A percentile compares a stretch with the other conserved stretches of the same genome.
Conservation (phyloP, 2,888 invertebrate species). For the Drosophila incognita region DNA sequence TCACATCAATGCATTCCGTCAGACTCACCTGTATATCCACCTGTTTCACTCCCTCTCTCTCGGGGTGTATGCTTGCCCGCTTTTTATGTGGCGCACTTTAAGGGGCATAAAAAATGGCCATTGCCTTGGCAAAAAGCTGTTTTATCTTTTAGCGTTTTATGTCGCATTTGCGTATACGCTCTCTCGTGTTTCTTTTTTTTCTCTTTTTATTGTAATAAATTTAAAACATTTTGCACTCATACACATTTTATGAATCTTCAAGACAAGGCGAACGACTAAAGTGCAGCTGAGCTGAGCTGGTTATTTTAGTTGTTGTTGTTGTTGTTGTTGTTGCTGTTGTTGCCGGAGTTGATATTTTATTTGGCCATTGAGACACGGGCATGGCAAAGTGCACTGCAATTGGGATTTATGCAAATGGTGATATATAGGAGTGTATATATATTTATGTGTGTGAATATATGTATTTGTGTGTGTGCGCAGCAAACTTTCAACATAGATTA, state of each 20-base stretch:
- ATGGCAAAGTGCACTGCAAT: constrained; percentile 77
- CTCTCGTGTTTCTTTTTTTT: constrained; percentile 34
- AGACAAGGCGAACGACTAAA: constrained; percentile 53
- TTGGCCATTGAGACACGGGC: constrained; percentile 76
- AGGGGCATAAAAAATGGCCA: constrained; percentile 74
- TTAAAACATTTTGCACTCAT: constrained; percentile 80
- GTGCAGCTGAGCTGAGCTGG: constrained; percentile 69
- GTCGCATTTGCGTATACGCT: constrained; percentile 74
- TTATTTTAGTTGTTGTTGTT: not conserved
- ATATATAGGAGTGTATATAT: constrained; percentile 50
- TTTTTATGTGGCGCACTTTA: constrained; percentile 75
- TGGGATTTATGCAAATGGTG: constrained; percentile 78
- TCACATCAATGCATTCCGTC: constrained; percentile 59
- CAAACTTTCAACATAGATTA: constrained; percentile 76
- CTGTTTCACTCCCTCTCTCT: not conserved
- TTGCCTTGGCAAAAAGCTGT: constrained; percentile 50
- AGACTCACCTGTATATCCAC: constrained; percentile 38
- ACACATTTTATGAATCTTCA: constrained; percentile 79
- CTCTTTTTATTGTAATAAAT: constrained; percentile 75
- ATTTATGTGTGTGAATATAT: constrained; percentile 4
- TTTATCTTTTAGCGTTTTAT: constrained; percentile 78
- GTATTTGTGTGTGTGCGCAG: constrained; percentile 29
- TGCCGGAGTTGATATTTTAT: constrained; percentile 67
- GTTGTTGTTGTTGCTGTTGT: constrained; percentile 14
- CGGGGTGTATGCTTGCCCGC: constrained; percentile 15